Conservation (phyloP, 2,888 invertebrate genomes). For the Pseudococcus longispinus region DNA sequence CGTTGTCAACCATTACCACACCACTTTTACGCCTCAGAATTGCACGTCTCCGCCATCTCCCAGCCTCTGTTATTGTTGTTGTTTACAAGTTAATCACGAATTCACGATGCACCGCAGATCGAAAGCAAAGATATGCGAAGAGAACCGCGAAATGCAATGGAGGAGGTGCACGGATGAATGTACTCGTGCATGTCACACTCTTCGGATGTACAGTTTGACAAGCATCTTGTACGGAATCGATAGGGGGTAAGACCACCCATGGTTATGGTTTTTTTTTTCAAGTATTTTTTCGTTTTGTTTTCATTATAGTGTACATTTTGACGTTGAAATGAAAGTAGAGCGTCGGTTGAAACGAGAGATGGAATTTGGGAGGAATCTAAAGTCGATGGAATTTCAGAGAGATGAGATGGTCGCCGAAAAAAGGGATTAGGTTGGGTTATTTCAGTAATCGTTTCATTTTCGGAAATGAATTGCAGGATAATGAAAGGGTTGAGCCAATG, state of each 20-base stretch:
- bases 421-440: no score
- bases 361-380: no score
- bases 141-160: background rate
- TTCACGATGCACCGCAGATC: background rate
- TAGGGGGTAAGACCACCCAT: background rate
- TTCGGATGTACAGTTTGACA: background rate
- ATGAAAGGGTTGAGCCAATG: no score
- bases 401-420: no score
- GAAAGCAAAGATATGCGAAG: background rate
- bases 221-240: background rate
- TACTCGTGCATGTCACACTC: background rate
- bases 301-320: background rate
- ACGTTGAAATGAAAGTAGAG: background rate
- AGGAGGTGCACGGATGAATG: background rate
- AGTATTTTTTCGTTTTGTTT: background rate
- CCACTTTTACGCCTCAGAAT: background rate
- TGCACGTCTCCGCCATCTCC: background rate
- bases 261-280: background rate
- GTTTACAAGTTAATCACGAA: slow-evolving; percentile 14
- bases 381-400: no score
- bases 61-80: background rate
- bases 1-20: background rate
- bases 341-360: background rate
- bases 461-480: no score
- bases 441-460: no score